phyloP scores from a whole-genome alignment of 2,797 vertebrate species.

The Anguilla pacifica region DNA sequence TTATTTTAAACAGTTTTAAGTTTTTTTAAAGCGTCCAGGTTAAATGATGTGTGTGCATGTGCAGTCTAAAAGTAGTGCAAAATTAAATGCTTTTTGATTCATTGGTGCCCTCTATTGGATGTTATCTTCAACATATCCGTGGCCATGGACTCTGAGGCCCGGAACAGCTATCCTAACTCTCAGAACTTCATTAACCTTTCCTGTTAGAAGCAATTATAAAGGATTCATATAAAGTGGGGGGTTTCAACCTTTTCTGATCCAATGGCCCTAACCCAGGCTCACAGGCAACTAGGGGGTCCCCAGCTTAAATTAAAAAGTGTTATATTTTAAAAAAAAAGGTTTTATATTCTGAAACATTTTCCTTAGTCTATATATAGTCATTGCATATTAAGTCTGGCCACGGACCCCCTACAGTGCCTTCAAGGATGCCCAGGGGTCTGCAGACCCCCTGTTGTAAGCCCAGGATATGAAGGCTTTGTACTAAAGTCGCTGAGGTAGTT shows the following conservation, averaged over 20 bases:
- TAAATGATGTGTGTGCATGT: conserved; percentile 26
- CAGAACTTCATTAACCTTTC: not conserved
- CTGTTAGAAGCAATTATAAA: not conserved
- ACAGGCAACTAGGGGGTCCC: not conserved
- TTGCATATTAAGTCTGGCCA: not conserved
- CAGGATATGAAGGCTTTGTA: not conserved
- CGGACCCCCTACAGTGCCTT: not conserved
- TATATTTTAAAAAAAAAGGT: not conserved
- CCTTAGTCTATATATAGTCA: not conserved
- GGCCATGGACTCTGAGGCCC: not conserved
- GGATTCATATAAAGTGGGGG: not conserved
- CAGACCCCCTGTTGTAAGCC: not conserved
- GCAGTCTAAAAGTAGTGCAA: not conserved
- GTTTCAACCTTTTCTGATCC: not conserved
- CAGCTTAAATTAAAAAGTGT: not conserved
- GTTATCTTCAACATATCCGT: not conserved
- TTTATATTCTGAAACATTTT: not conserved
- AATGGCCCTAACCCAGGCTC: not conserved
- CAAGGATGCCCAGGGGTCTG: not conserved
- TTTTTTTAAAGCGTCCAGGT: not conserved
- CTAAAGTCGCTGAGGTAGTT: not conserved
- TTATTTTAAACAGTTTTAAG: not conserved
- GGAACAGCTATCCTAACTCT: not conserved
- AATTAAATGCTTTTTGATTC: conserved; percentile 15
- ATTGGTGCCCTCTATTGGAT: conserved; percentile 68